Evolutionary conservation across 2,888 invertebrate species (phyloP).

Genomic region (Oscheius sp.): DNA sequence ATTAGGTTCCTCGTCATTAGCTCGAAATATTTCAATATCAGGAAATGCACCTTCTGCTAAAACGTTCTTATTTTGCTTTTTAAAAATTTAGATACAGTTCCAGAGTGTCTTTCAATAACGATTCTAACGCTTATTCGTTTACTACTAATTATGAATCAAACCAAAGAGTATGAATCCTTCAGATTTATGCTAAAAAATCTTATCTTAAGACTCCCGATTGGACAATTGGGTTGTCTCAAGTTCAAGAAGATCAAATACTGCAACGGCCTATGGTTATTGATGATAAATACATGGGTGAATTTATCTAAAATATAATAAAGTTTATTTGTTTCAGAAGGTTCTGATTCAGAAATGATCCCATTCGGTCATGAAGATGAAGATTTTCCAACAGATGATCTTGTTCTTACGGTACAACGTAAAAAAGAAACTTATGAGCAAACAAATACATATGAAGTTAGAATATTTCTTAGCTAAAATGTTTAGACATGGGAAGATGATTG

Average conservation of each 20-base stretch:
- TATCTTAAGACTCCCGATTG: not conserved
- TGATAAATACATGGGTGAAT: constrained; percentile 23
- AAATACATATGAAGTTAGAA: not conserved
- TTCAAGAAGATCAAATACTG: not conserved
- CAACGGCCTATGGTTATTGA: constrained; percentile 21
- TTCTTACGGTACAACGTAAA: not conserved
- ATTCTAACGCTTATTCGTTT: too few species aligned
- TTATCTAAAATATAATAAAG: not conserved
- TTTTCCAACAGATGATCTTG: not conserved
- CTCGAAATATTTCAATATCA: too few species aligned
- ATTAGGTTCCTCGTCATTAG: too few species aligned
- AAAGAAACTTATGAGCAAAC: not conserved
- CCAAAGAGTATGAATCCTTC: too few species aligned
- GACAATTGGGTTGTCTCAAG: not conserved
- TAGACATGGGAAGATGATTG: not conserved
- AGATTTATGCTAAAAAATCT: not conserved
- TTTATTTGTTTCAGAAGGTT: constrained; percentile 6
- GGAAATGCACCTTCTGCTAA: too few species aligned
- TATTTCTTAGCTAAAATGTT: not conserved
- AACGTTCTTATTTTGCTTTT: too few species aligned
- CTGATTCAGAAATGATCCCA: constrained; percentile 15
- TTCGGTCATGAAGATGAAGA: not conserved
- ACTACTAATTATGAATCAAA: too few species aligned
- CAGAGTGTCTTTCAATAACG: too few species aligned
- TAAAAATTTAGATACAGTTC: too few species aligned